These are phyloP conservation scores for Anser brachyrhynchus DNA, from an alignment of 2,113 vertebrate genomes.

Conservation along the genomic window DNA sequence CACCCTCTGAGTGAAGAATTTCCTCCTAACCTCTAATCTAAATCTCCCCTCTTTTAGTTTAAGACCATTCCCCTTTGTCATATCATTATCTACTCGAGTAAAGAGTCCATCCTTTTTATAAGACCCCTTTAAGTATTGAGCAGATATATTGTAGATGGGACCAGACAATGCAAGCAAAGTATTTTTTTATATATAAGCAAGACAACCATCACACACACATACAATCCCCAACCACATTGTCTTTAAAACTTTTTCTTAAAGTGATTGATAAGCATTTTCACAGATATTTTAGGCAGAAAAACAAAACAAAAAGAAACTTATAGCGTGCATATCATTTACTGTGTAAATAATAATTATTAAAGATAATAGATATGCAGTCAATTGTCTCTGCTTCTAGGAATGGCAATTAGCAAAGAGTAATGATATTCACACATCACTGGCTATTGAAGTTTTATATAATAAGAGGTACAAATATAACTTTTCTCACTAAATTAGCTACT, in stretches of 20 bases:
- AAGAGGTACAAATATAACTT: background rate
- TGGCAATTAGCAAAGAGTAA: conserved; percentile 13
- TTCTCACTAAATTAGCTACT: background rate
- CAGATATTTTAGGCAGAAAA: background rate
- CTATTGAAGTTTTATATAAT: background rate
- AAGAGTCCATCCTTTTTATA: no score
- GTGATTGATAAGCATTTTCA: background rate
- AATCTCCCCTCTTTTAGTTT: no score
- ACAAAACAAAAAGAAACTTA: background rate
- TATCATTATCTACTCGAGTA: no score
- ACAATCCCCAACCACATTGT: background rate
- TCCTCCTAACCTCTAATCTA: no score
- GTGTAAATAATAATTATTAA: conserved; percentile 43
- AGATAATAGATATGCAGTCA: background rate
- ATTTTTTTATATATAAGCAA: background rate
- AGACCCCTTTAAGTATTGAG: no score
- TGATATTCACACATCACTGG: conserved; percentile 22
- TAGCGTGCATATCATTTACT: background rate
- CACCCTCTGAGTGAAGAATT: no score
- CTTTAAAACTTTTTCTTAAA: background rate
- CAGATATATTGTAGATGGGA: background rate
- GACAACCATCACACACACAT: background rate
- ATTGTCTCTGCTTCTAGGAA: conserved; percentile 6
- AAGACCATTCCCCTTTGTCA: no score
- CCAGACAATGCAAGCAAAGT: background rate